Percentiles rank a stretch among this genome's conserved stretches.
Evolutionary conservation across 2,113 vertebrate species (phyloP).

Genomic region (Cephalopterus ornatus): DNA sequence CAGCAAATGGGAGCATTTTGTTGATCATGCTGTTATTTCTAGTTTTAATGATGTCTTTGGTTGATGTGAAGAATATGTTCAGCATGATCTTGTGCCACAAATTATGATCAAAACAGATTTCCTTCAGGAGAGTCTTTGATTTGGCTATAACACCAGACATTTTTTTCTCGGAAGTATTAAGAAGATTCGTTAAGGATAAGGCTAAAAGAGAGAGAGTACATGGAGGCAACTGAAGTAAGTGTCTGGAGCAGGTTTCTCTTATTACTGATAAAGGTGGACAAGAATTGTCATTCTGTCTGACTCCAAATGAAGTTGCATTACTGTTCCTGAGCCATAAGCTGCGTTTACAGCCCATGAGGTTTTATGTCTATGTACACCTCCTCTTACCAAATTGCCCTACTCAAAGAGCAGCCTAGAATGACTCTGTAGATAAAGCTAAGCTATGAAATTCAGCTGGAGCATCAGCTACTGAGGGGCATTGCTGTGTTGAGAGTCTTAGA

Average conservation of each 20-base stretch:
- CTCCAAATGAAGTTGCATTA: not conserved
- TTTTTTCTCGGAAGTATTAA: not conserved
- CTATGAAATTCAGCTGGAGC: not conserved
- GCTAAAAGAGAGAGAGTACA: not conserved
- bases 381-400: not conserved
- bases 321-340: not conserved
- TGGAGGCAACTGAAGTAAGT: not conserved
- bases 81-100: not conserved
- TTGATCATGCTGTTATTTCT: not conserved
- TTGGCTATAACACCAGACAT: not conserved
- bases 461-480: not conserved
- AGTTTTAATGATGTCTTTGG: not conserved
- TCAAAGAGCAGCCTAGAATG: not conserved
- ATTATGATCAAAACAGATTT: not conserved
- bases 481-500: not conserved
- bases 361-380: not conserved
- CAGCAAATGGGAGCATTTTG: not conserved
- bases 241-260: not conserved
- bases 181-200: not conserved
- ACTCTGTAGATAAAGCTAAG: not conserved
- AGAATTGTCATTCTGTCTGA: not conserved
- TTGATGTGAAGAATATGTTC: not conserved
- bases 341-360: not conserved
- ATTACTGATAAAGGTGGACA: not conserved
- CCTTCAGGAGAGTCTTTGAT: not conserved